These are phyloP conservation scores for Aspidiotus destructor DNA, from an alignment of 2,888 invertebrate species.

Conservation along the genomic window DNA sequence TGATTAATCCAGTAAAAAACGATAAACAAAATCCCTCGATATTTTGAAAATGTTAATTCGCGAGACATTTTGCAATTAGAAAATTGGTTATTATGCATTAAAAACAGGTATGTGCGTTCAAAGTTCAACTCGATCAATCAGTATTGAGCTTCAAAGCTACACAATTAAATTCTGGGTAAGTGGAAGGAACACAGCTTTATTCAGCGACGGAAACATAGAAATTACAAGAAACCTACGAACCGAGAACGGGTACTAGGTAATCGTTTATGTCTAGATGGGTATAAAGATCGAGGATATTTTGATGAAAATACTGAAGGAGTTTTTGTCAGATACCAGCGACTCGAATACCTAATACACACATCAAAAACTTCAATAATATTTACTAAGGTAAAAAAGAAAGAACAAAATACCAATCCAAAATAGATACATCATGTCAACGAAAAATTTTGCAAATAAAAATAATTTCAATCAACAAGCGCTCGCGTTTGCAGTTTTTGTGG, in stretches of 20 bases:
- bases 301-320: neutral
- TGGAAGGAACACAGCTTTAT: no score
- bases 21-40: neutral
- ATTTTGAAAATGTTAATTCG: no score
- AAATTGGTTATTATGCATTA: slow-evolving; percentile 7
- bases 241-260: slow-evolving; percentile 19
- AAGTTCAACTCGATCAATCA: neutral
- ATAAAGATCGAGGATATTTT: slow-evolving; percentile 6
- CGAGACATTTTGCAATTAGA: neutral
- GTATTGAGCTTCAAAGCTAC: no score
- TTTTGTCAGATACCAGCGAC: neutral
- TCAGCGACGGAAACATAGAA: no score
- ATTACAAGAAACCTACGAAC: slow-evolving; percentile 18
- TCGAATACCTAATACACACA: neutral
- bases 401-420: neutral
- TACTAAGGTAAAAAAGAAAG: neutral
- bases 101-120: slow-evolving; percentile 27
- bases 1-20: neutral
- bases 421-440: neutral
- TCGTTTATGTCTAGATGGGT: slow-evolving; percentile 13
- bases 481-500: no score
- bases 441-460: neutral
- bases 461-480: neutral
- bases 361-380: neutral
- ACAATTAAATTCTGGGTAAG: no score